Percentiles rank a stretch among this genome's conserved stretches.
These are phyloP conservation scores for Ericerus pela DNA, from an alignment of 1,140 invertebrate species.

Conservation along the genomic window DNA sequence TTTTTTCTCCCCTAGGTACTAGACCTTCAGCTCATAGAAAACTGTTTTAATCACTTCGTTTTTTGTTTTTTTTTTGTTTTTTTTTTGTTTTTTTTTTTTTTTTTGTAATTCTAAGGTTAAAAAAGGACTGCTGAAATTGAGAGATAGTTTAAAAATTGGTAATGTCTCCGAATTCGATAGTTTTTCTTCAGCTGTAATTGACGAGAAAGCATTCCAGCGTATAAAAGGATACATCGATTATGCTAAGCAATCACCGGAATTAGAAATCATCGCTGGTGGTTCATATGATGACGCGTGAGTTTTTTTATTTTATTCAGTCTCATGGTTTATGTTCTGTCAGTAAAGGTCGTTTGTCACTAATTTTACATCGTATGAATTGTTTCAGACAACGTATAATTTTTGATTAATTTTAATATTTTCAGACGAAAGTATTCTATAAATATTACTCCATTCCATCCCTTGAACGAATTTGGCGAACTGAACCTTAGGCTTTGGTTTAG, in stretches of 20 bases:
- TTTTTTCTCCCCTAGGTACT: no score
- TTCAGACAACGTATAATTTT: no score
- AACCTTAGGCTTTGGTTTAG: no score
- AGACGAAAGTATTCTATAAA: background rate
- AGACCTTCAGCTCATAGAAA: no score
- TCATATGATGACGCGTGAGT: conserved; percentile 64
- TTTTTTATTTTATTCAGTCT: background rate
- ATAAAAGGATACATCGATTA: conserved; percentile 82
- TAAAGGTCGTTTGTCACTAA: no score
- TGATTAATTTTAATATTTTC: no score
- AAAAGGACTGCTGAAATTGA: conserved; percentile 47
- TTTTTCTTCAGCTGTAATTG: conserved; percentile 91
- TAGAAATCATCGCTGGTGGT: conserved; percentile 78
- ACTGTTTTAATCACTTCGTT: background rate
- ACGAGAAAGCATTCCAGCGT: conserved; percentile 79
- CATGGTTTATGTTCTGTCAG: no score
- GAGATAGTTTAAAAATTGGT: conserved; percentile 63
- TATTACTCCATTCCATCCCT: no score
- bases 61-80: conserved; percentile 15
- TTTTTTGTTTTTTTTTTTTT: conserved; percentile 1
- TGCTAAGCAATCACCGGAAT: conserved; percentile 61
- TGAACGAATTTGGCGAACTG: no score
- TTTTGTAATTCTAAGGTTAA: conserved; percentile 41
- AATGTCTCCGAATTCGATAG: conserved; percentile 66
- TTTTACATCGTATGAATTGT: no score